Conservation (phyloP, 1,140 invertebrate genomes). For the Sipha flava region DNA sequence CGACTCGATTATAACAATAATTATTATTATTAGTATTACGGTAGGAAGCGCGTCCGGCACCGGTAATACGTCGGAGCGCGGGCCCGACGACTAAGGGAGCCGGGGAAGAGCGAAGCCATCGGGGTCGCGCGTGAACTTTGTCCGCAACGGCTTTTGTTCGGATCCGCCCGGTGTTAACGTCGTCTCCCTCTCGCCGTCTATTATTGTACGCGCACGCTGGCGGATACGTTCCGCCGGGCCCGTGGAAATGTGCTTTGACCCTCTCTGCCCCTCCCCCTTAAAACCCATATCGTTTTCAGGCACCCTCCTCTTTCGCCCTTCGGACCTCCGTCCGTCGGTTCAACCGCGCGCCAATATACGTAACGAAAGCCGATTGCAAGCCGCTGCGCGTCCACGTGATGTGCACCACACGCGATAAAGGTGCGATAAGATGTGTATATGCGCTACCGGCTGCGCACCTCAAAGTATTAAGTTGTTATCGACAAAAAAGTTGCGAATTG, state of each 20-base stretch:
- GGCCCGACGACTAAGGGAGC: too few species aligned
- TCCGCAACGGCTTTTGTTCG: slow-evolving; percentile 5
- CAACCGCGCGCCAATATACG: not conserved
- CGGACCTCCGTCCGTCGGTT: not conserved
- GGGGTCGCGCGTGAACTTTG: slow-evolving; percentile 15
- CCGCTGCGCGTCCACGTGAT: not conserved
- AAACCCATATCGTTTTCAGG: not conserved
- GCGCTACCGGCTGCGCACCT: not conserved
- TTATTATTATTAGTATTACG: not conserved
- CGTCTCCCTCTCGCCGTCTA: not conserved
- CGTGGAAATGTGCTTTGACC: slow-evolving; percentile 3
- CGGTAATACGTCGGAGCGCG: too few species aligned
- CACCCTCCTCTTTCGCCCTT: not conserved
- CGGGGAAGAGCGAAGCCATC: too few species aligned
- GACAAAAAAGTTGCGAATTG: too few species aligned
- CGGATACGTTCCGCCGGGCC: too few species aligned
- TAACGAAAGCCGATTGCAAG: slow-evolving; percentile 10
- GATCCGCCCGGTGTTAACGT: slow-evolving; percentile 2
- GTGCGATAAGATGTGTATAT: not conserved
- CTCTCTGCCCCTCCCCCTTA: not conserved
- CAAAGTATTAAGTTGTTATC: too few species aligned
- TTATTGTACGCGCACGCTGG: slow-evolving; percentile 22
- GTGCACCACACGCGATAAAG: not conserved
- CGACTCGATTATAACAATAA: not conserved
- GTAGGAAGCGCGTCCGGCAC: not conserved